A percentile compares a stretch with the other conserved stretches of the same genome.
These are phyloP conservation scores for Eupleurogrammus muticus DNA, from an alignment of 2,797 vertebrate genomes.

Conservation along the genomic window DNA sequence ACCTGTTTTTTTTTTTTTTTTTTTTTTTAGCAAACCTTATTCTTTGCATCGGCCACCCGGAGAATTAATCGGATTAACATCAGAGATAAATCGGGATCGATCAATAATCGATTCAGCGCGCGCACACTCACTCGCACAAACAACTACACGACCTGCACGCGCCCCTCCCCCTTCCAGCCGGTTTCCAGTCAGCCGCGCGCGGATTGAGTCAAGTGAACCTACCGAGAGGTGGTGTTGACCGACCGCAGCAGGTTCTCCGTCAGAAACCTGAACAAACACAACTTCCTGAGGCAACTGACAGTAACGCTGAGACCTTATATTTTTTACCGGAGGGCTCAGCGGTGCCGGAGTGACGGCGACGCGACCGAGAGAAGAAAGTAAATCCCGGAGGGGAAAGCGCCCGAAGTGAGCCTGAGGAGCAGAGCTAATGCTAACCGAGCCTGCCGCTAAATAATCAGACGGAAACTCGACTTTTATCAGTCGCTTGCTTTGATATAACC, in stretches of 20 bases:
- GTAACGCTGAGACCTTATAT: constrained; percentile 35
- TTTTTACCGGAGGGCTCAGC: constrained; percentile 53
- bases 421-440: constrained; percentile 76
- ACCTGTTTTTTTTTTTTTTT: no score
- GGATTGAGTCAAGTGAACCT: constrained; percentile 81
- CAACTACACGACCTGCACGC: no score
- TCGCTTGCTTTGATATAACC: constrained; percentile 51
- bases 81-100: background rate
- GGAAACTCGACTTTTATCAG: constrained; percentile 59
- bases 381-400: constrained; percentile 72
- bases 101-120: background rate
- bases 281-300: constrained; percentile 68
- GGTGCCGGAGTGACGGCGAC: constrained; percentile 57
- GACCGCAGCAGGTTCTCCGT: constrained; percentile 78
- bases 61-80: background rate
- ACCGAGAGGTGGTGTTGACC: constrained; percentile 82
- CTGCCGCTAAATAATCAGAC: constrained; percentile 68
- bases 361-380: constrained; percentile 63
- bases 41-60: background rate
- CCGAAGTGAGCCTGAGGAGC: constrained; percentile 73
- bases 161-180: constrained; percentile 67
- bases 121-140: background rate
- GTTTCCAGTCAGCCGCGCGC: constrained; percentile 80
- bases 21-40: background rate
- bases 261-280: constrained; percentile 69